These are phyloP conservation scores for Abramis brama DNA, from an alignment of 2,113 vertebrate genomes.

Conservation along the genomic window DNA sequence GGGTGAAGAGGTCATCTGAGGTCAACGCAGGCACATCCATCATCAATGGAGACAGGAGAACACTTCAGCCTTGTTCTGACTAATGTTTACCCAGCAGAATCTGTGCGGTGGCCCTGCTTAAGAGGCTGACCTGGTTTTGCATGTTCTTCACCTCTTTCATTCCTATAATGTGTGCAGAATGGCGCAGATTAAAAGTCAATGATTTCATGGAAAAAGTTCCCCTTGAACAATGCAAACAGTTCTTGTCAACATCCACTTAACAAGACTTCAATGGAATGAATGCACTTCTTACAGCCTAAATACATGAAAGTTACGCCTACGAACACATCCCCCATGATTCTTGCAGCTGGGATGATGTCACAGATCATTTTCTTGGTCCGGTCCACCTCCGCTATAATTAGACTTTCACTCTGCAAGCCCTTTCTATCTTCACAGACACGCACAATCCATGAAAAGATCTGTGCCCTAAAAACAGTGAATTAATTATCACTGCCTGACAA, in stretches of 20 bases:
- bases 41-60: constrained; percentile 63
- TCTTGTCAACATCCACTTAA: background rate
- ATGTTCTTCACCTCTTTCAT: background rate
- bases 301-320: constrained; percentile 31
- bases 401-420: constrained; percentile 37
- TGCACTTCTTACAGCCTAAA: constrained; percentile 6
- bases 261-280: constrained; percentile 28
- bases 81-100: constrained; percentile 54
- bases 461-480: constrained; percentile 20
- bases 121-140: constrained; percentile 3
- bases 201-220: background rate
- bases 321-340: constrained; percentile 26
- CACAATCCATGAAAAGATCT: constrained; percentile 2
- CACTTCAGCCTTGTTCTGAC: constrained; percentile 56
- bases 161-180: background rate
- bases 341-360: constrained; percentile 60
- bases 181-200: background rate
- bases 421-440: background rate
- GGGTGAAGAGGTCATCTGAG: constrained; percentile 59
- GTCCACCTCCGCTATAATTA: constrained; percentile 42
- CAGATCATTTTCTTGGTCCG: constrained; percentile 43
- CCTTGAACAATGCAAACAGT: background rate
- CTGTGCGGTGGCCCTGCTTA: constrained; percentile 14
- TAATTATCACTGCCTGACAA: background rate
- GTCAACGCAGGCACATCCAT: constrained; percentile 67